Conservation (phyloP, 2,888 invertebrate genomes). For the Drosophila siamana region DNA sequence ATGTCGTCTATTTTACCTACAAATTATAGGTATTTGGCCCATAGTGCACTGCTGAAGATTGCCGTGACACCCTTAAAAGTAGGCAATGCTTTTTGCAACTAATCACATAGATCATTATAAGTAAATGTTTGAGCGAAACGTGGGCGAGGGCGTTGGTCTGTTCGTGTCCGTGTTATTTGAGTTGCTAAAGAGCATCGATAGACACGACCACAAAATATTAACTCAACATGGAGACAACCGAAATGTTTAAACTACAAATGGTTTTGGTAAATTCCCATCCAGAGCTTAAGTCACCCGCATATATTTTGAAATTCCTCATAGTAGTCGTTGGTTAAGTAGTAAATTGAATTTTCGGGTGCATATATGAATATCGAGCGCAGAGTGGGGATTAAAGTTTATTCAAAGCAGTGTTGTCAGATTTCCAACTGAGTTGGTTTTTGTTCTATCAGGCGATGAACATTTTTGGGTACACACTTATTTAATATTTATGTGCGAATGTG, state of each 20-base stretch:
- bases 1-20: too few relatives aligned
- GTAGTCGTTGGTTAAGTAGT: not conserved
- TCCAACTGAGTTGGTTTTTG: slow-evolving; percentile 19
- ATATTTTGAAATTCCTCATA: not conserved
- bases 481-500: slow-evolving; percentile 18
- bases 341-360: not conserved
- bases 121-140: slow-evolving; percentile 63
- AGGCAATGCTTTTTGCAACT: slow-evolving; percentile 57
- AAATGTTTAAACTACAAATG: not conserved
- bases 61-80: slow-evolving; percentile 29
- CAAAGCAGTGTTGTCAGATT: slow-evolving; percentile 5
- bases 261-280: too few relatives aligned
- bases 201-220: not conserved
- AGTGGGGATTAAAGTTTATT: too few relatives aligned
- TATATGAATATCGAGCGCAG: not conserved
- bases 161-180: slow-evolving; percentile 39
- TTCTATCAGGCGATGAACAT: slow-evolving; percentile 27
- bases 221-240: not conserved
- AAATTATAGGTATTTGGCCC: not conserved
- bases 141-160: slow-evolving; percentile 17
- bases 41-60: not conserved
- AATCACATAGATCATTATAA: slow-evolving; percentile 71
- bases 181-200: slow-evolving; percentile 35
- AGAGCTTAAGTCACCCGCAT: not conserved
- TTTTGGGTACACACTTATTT: slow-evolving; percentile 42